Evolutionary conservation across 2,113 vertebrate species (phyloP).

Genomic region (Diphyllodes magnificus): DNA sequence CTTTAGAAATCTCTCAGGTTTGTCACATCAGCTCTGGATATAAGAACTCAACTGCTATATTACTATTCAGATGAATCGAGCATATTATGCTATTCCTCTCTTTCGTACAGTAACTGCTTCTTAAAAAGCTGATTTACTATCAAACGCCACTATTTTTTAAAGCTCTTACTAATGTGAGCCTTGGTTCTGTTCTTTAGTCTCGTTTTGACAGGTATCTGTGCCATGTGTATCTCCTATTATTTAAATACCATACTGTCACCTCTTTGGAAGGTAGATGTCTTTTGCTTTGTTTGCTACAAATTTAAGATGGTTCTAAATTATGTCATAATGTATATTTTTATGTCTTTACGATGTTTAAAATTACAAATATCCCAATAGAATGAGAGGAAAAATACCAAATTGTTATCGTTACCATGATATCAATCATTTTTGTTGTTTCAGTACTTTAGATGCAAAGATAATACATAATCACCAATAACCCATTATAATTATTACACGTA

Average conservation of each 20-base stretch:
- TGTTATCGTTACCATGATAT: background rate
- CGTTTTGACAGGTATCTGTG: background rate
- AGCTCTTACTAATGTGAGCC: background rate
- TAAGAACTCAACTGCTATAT: background rate
- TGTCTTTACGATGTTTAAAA: background rate
- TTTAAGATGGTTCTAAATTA: background rate
- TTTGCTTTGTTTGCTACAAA: background rate
- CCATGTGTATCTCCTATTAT: background rate
- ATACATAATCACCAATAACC: background rate
- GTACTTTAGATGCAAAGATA: background rate
- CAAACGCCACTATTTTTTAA: background rate
- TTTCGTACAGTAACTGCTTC: background rate
- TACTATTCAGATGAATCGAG: background rate
- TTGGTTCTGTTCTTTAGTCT: background rate
- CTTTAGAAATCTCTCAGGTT: background rate
- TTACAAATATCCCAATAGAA: background rate
- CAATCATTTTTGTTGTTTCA: background rate
- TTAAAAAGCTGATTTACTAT: background rate
- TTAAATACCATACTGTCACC: background rate
- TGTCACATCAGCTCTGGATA: background rate
- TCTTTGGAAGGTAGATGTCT: background rate
- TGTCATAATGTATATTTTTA: background rate
- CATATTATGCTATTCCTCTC: background rate
- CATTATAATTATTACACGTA: background rate
- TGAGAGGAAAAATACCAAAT: background rate